phyloP scores from a whole-genome alignment of 2,888 invertebrate genomes.

The Ormyrus thymus region DNA sequence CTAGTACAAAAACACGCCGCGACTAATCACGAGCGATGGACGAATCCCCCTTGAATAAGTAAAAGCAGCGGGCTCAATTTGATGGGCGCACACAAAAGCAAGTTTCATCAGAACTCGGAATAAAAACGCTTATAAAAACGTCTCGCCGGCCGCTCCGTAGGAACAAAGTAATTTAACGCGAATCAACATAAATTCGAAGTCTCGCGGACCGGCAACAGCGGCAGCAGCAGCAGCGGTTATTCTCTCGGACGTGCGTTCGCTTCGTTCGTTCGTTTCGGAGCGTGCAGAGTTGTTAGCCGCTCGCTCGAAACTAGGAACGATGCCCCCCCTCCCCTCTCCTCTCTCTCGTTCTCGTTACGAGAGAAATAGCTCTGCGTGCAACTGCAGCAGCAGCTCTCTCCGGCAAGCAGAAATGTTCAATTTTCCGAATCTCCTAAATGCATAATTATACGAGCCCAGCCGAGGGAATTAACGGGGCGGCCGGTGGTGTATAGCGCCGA shows the following conservation, averaged over 20 bases:
- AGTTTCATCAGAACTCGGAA: too few relatives aligned
- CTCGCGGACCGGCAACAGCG: slow-evolving; percentile 24
- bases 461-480: slow-evolving; percentile 20
- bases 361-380: neutral
- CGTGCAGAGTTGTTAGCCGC: slow-evolving; percentile 24
- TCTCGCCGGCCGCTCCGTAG: slow-evolving; percentile 54
- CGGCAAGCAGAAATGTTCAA: slow-evolving; percentile 60
- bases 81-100: too few relatives aligned
- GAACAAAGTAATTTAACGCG: slow-evolving; percentile 67
- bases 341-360: neutral
- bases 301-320: slow-evolving; percentile 28
- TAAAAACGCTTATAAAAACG: slow-evolving; percentile 59
- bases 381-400: slow-evolving; percentile 19
- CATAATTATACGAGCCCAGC: slow-evolving; percentile 37
- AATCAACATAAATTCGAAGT: slow-evolving; percentile 66
- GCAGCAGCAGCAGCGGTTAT: slow-evolving; percentile 28
- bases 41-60: too few relatives aligned
- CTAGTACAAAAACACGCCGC: too few relatives aligned
- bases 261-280: slow-evolving; percentile 47
- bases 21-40: too few relatives aligned
- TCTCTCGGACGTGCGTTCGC: slow-evolving; percentile 52
- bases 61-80: too few relatives aligned
- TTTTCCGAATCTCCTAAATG: slow-evolving; percentile 60
- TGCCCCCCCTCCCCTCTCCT: neutral
- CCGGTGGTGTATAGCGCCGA: neutral